Evolutionary conservation across 2,113 vertebrate genomes (phyloP), one percentile per base, ranked within the genome.

Genomic region (Telmatochromis sp.): DNA sequence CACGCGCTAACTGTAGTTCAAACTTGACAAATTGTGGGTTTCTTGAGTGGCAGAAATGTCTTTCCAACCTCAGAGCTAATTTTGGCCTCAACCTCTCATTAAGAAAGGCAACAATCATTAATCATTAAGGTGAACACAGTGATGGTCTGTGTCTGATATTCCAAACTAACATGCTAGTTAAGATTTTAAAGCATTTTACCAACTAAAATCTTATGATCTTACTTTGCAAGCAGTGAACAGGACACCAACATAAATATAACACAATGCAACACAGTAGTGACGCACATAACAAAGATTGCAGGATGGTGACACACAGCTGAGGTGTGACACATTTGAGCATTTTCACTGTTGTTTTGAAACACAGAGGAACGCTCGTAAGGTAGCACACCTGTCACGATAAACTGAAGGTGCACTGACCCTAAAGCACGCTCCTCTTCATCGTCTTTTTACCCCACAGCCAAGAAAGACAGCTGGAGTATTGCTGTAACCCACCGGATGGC

Each of bases 341-440:
- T 73, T 45, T 73, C 2, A 6, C 40, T 45, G 68, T 2, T 70
- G 63, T 40, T 68, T 68, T 40, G 35, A 42, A 70, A 15, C 21
- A 4, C 37, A 23, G 37, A 42, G 0, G 65, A 1, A 70, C 2
- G 0, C 65, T 42, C 6, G 2, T 42, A 70, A 40, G 68, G 21
- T 73, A 15, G 68, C 68, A 40, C 21, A 65, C 60, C 33, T 0
- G 6, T 65, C 65, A 15, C 3, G 2, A 23, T 26, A 70, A 45
- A 23, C 40, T 26, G 40, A 73, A 73, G 7, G 37, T 23, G 14
- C 12, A 23, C n/a, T 14, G 4, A 70, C n/a, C 12, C n/a, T 9
- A 70, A 42, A 70, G 37, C 37, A 42, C 0, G 3, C 13, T 42
- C 37, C 7, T 14, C 65, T 42, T 70, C 13, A 42, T 70, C 1